phyloP scores from a whole-genome alignment of 2,113 vertebrate genomes.

The Festucalex cinctus region DNA sequence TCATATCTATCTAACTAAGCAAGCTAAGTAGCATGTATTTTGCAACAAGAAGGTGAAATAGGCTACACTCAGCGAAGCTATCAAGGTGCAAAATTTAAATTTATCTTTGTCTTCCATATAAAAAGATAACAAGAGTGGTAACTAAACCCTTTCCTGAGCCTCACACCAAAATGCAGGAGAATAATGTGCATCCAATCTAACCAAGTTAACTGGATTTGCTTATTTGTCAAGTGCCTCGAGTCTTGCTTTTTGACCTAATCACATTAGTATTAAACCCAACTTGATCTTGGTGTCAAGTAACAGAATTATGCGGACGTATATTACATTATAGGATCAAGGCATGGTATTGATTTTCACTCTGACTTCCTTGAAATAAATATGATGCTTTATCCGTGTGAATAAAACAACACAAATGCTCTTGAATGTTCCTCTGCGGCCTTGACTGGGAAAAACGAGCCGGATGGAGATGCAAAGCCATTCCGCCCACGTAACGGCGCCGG shows the following conservation, averaged over 20 bases:
- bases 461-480: conserved; percentile 27
- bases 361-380: neutral
- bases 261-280: neutral
- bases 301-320: neutral
- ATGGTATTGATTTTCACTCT: conserved; percentile 10
- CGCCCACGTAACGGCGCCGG: conserved; percentile 40
- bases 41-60: no score
- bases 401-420: neutral
- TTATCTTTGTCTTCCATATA: no score
- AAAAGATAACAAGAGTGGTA: no score
- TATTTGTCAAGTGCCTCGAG: no score
- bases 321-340: neutral
- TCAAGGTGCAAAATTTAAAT: no score
- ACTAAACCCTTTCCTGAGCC: no score
- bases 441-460: neutral
- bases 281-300: conserved; percentile 7
- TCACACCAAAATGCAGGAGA: no score
- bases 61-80: no score
- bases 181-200: no score
- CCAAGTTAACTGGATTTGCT: no score
- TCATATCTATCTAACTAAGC: no score
- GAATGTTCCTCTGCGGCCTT: neutral
- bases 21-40: no score
- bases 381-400: neutral
- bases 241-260: neutral